Evolutionary conservation across 2,888 invertebrate genomes (phyloP), one percentile per base, ranked within the genome.

Genomic region (Drosophila cracens): DNA sequence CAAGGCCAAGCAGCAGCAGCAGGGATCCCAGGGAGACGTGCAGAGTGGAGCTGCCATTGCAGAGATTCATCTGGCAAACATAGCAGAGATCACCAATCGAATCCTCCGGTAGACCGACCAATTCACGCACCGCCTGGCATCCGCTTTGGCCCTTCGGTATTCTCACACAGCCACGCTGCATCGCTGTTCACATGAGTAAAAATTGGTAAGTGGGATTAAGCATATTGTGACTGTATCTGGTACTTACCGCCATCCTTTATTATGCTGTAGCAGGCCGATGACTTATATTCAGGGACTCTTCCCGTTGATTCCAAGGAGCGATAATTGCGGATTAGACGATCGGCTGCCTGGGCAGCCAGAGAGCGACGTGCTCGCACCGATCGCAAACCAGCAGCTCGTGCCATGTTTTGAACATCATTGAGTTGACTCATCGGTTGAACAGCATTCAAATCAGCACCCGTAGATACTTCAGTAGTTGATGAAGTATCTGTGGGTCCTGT

Each of bases 161-260:
- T 5, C 58, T 68, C 2, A 90, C 67, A 54, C 92, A 92, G 4
- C 92, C 92, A 3, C 83, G 87, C 3, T 81, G 54, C 4, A 71
- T 31, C 10, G 7, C 85, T 85, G 75, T 31, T 27, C 11, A 16
- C n/a, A 7, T 27, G 6, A 4, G 8, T 5, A 11, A 34, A 18
- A 21, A 25, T 2, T 4, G 3, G 25, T 46, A 8, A 53, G 38
- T 36, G 2, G 18, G 2, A 27, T 27, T 5, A 11, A 4, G 5
- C 16, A 54, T 27, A 18, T 16, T 36, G 13, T 7, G 10, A 31
- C 51, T 27, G 27, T 2, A 34, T 27, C 18, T 27, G 18, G 8
- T 51, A 61, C 83, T 61, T 25, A 86, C 86, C 62, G 27, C 69
- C 74, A 0, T 71, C 31, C 46, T 66, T 70, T n/a, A 72, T 38